Conservation (phyloP, 2,888 invertebrate genomes). For the Leptinotarsa tumamoca region DNA sequence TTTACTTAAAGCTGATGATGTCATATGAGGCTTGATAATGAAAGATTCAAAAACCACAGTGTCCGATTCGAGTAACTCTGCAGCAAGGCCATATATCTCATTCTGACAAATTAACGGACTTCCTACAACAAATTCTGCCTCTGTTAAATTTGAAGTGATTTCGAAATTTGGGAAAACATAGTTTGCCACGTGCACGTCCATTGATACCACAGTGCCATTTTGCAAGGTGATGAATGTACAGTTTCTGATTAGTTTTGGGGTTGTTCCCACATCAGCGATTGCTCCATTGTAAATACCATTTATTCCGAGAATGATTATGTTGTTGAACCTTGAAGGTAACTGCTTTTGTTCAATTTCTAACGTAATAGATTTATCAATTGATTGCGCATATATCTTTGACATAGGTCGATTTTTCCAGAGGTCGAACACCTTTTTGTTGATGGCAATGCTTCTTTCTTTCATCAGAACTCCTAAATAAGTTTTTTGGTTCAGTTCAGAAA, state of each 20-base stretch:
- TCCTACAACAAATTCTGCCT: conserved; percentile 40
- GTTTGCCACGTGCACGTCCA: conserved; percentile 20
- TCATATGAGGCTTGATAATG: neutral
- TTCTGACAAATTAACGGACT: conserved; percentile 49
- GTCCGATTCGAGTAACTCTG: conserved; percentile 33
- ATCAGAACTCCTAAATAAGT: conserved; percentile 36
- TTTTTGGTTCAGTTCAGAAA: conserved; percentile 23
- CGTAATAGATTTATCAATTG: conserved; percentile 23
- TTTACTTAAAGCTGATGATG: neutral
- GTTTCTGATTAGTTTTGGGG: conserved; percentile 23
- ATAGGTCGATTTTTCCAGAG: conserved; percentile 22
- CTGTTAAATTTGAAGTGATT: conserved; percentile 22
- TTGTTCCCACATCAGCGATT: conserved; percentile 22
- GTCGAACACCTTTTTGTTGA: conserved; percentile 32
- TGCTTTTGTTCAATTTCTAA: conserved; percentile 22
- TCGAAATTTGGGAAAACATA: conserved; percentile 11
- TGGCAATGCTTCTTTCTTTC: conserved; percentile 24
- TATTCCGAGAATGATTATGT: conserved; percentile 21
- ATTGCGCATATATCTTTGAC: conserved; percentile 36
- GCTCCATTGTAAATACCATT: conserved; percentile 22
- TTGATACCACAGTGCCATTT: conserved; percentile 27
- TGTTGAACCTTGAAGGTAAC: conserved; percentile 2
- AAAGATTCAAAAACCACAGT: conserved; percentile 38
- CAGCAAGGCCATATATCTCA: conserved; percentile 49
- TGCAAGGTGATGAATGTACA: conserved; percentile 38